phyloP scores from a whole-genome alignment of 2,113 vertebrate species.

The Cavia porcellus region DNA sequence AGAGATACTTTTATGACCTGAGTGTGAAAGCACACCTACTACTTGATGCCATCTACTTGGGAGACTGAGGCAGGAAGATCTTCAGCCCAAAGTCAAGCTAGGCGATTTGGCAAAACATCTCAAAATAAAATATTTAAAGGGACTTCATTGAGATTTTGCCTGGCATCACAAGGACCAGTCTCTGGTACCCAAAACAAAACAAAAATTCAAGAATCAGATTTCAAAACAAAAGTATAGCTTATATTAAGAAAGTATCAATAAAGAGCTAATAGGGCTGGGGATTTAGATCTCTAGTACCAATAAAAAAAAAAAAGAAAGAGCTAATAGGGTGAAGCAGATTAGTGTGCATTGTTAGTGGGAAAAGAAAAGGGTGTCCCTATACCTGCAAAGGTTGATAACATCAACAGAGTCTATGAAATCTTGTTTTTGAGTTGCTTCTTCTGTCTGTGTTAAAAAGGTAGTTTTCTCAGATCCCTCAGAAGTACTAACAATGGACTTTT shows the following conservation, averaged over 20 bases:
- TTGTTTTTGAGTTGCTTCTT: background rate
- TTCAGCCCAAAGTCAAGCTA: too few relatives aligned
- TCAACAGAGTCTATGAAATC: background rate
- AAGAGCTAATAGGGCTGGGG: background rate
- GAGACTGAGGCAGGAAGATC: background rate
- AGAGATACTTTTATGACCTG: background rate
- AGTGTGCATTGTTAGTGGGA: background rate
- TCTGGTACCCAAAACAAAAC: background rate
- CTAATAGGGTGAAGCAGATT: background rate
- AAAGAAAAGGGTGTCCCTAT: background rate
- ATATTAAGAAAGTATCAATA: background rate
- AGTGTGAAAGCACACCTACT: background rate
- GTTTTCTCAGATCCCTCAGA: background rate
- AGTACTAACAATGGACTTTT: slow-evolving; percentile 47
- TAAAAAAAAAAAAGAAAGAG: background rate
- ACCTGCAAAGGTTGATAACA: background rate
- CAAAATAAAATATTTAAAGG: background rate
- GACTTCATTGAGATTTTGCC: background rate
- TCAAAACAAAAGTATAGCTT: background rate
- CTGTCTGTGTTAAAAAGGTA: background rate
- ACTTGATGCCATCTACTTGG: background rate
- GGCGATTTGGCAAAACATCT: too few relatives aligned
- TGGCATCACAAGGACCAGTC: background rate
- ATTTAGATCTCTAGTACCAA: too few relatives aligned
- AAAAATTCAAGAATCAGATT: background rate